A percentile compares a stretch with the other conserved stretches of the same genome.
phyloP scores from a whole-genome alignment of 2,888 invertebrate genomes.

The Griposia aprilina region DNA sequence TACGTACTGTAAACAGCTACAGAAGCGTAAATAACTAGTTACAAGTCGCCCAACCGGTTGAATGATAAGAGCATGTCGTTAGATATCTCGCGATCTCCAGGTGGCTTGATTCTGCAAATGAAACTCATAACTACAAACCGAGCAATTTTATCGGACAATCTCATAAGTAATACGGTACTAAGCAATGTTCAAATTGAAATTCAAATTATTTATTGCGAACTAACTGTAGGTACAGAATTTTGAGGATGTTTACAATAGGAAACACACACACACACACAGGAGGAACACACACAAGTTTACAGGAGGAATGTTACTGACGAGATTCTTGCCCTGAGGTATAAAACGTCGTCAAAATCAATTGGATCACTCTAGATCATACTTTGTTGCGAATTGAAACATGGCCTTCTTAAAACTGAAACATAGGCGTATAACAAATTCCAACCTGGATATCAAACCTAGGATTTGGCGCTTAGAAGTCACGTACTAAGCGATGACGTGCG shows the following conservation, averaged over 20 bases:
- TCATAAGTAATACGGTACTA: neutral
- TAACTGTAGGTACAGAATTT: too few species aligned
- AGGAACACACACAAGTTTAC: too few species aligned
- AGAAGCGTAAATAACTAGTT: neutral
- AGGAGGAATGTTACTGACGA: neutral
- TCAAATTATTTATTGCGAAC: too few species aligned
- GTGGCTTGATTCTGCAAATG: slow-evolving; percentile 35
- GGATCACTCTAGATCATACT: neutral
- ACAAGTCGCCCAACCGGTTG: slow-evolving; percentile 21
- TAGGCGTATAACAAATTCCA: neutral
- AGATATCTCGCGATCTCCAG: slow-evolving; percentile 13
- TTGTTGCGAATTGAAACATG: neutral
- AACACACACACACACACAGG: too few species aligned
- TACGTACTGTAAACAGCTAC: neutral
- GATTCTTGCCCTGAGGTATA: neutral
- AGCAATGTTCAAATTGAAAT: too few species aligned
- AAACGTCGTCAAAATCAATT: neutral
- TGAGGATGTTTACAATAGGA: too few species aligned
- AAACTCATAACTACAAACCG: neutral
- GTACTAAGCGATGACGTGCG: too few species aligned
- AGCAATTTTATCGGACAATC: neutral
- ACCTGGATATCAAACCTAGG: neutral
- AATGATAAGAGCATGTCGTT: neutral
- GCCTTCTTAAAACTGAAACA: neutral
- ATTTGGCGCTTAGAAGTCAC: neutral